Base-by-base conservation (phyloP, 2,797 vertebrate species). In the Prionace glauca region DNA sequence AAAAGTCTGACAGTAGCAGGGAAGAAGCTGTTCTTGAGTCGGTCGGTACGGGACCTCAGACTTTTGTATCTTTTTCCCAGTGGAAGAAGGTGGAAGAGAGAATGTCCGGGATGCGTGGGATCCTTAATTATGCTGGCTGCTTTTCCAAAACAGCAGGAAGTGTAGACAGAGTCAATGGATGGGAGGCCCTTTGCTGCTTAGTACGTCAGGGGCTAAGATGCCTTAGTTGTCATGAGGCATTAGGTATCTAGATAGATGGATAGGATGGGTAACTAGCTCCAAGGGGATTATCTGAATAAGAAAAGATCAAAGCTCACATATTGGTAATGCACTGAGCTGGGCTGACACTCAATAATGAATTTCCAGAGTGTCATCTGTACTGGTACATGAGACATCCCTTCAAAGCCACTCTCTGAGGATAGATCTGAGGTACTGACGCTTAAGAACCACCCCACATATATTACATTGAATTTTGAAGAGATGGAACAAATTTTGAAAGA, bases 341-440 rank as follows among this genome's bases (percentile, higher is more conserved):
- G 16, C 8, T 16, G 60, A 65, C 1, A 32, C 65, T 67, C 88
- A 67, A n/a, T 91, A 67, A 91, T 67, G 62, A 91, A 60, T 26
- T 32, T n/a, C 56, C 56, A 65, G 41, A 45, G 62, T 20, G 88
- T 91, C 88, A 22, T 67, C 88, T 91, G 60, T 36, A n/a, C 7
- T 84, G 8, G 41, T 84, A 41, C 20, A 0, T 45, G 60, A 91
- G 88, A 16, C 60, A n/a, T 22, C 60, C n/a, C 65, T 91, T 91
- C 60, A 91, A 91, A 91, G 88, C 62, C 18, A 32, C 0, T 67
- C 88, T 60, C 60, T 2, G 60, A 62, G 88, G 60, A 20, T 12
- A 22, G 88, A 91, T 91, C 88, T 91, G 88, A 91, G 88, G 60
- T 36, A n/a, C 60, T 91, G 36, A 91, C 36, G 60, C 60, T 36